Evolutionary conservation across 92 coral and sea anemone genomes (phyloP).

Genomic region (Phenganax subtilis): DNA sequence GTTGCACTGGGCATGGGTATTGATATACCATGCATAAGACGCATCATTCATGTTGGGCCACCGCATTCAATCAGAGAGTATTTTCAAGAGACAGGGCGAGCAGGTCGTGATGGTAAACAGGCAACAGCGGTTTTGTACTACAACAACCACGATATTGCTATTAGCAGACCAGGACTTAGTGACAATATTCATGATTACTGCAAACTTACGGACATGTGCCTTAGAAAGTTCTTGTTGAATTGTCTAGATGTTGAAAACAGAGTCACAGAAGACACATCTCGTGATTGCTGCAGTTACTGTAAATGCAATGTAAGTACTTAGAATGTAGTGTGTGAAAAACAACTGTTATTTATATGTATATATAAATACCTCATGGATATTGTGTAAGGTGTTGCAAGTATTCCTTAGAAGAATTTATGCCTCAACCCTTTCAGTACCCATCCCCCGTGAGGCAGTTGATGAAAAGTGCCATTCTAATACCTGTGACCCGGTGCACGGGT

Average conservation of each 20-base stretch:
- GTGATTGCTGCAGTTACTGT: constrained; percentile 17
- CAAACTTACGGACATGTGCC: constrained; percentile 15
- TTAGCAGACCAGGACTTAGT: not conserved
- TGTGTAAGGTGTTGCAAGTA: too few species aligned
- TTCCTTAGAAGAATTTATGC: too few species aligned
- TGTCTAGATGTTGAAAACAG: constrained; percentile 21
- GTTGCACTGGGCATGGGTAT: constrained; percentile 30
- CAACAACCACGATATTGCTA: constrained; percentile 29
- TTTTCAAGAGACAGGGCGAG: constrained; percentile 19
- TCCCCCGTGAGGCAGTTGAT: too few species aligned
- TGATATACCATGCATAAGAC: constrained; percentile 17
- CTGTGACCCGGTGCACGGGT: too few species aligned
- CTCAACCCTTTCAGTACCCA: too few species aligned
- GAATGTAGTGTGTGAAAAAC: too few species aligned
- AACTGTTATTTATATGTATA: too few species aligned
- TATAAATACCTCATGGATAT: too few species aligned
- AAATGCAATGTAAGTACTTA: not conserved
- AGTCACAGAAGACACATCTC: constrained; percentile 1
- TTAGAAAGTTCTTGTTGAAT: constrained; percentile 13
- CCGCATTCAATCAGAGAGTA: constrained; percentile 1
- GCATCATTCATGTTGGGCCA: constrained; percentile 29
- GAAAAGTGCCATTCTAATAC: too few species aligned
- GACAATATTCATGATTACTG: constrained; percentile 22
- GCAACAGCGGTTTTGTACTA: constrained; percentile 17
- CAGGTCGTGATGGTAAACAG: constrained; percentile 9